Percentiles rank a stretch among this genome's conserved stretches.
Conservation (phyloP, 92 coral and sea anemone species). For the Umimayanthus kanabou region DNA sequence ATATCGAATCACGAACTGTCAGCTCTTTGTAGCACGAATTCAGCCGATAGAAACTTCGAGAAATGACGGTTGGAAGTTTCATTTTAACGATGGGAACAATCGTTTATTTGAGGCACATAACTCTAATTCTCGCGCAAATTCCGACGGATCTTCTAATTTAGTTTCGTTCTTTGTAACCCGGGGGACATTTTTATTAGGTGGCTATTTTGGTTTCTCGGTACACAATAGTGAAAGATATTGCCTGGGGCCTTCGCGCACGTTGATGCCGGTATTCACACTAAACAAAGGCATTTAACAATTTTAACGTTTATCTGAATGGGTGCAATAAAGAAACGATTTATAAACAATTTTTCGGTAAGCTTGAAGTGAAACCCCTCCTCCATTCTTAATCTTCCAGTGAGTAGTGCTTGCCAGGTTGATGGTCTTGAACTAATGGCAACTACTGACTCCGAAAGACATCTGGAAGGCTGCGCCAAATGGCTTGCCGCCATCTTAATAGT, state of each 20-base stretch:
- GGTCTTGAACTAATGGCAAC: not conserved
- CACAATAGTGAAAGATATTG: not conserved
- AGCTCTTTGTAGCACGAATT: not conserved
- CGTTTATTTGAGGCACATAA: not conserved
- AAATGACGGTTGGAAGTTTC: not conserved
- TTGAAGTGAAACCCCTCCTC: not conserved
- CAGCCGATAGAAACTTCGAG: not conserved
- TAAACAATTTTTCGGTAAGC: not conserved
- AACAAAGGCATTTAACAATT: constrained; percentile 1
- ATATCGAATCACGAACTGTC: not conserved
- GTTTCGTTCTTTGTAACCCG: not conserved
- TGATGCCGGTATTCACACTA: not conserved
- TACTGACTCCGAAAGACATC: not conserved
- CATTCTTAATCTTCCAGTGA: not conserved
- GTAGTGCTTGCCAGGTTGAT: not conserved
- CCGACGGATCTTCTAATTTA: not conserved
- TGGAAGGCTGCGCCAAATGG: not conserved
- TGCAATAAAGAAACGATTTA: not conserved
- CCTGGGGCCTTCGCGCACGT: not conserved
- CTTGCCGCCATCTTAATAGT: not conserved
- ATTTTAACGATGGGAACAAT: not conserved
- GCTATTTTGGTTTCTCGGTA: not conserved
- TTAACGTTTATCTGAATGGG: not conserved
- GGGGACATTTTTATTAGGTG: constrained; percentile 1
- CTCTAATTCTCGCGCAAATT: not conserved